Base-by-base conservation (phyloP, 2,113 vertebrate genomes). In the Cyanistes caeruleus region DNA sequence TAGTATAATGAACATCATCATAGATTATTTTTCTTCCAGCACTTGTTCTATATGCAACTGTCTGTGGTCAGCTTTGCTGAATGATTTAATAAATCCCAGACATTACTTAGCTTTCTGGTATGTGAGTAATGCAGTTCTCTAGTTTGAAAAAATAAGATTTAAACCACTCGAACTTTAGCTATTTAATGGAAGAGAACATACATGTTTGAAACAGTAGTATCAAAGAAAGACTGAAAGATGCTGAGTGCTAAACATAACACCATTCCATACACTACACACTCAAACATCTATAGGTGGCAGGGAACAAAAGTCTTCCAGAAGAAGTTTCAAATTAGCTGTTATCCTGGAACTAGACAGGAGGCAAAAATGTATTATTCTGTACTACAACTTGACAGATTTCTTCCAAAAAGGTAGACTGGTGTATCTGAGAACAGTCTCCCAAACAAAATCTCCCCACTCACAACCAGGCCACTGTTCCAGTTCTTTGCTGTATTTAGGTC, bases 101-200 rank as follows among this genome's bases (percentile, higher is more conserved):
- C 97, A 96, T 97, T 94, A 97, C 95, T 97, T 97, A 96, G 93
- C 58, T 52, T 87, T 96, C 69, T 97, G 97, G 97, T 97, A 97
- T 97, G 95, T 90, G 87, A 97, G 89, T 83, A 97, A 96, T 88
- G 95, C 85, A 94, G 84, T 87, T 96, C 90, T 93, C 85, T 89
- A 79, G 64, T 89, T 93, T 58, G 78, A 96, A 97, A 96, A 83
- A 95, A 75, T 95, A 79, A 81, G 68, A 91, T 63, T 87, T 94
- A 95, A 97, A 93, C 88, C 85, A 95, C 78, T 96, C 92, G 90
- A 94, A 93, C 92, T 93, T 85, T 18, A 96, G 90, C 91, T 89
- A 52, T 92, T 88, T 86, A 87, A 94, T 80, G 70, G 92, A 77
- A 93, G 89, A 88, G 72, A 91, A 87, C 46, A 83, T 28, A n/a